Conservation (phyloP, 2,797 vertebrate species). For the Lophius americanus region DNA sequence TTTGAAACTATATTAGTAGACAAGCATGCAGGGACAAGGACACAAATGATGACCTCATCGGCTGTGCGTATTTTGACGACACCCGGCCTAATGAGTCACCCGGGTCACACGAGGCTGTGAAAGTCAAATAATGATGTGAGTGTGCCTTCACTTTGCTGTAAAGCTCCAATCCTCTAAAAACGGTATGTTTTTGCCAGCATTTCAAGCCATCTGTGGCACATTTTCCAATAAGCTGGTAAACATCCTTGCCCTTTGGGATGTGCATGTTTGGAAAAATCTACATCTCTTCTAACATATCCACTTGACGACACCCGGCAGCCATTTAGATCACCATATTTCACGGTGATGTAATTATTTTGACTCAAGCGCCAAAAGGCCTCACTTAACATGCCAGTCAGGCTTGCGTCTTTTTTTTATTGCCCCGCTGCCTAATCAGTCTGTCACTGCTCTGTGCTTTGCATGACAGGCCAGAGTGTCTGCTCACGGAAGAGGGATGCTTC, state of each 20-base stretch:
- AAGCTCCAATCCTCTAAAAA: neutral
- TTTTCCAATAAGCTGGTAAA: constrained; percentile 28
- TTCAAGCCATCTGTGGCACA: constrained; percentile 30
- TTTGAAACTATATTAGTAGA: too few species aligned
- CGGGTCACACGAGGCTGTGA: constrained; percentile 2
- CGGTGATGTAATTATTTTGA: constrained; percentile 71
- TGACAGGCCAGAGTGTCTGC: constrained; percentile 59
- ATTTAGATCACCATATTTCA: constrained; percentile 55
- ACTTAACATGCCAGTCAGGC: constrained; percentile 74
- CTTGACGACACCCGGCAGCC: constrained; percentile 47
- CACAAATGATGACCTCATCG: neutral
- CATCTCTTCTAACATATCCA: constrained; percentile 33
- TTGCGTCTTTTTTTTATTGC: constrained; percentile 51
- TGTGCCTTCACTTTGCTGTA: neutral
- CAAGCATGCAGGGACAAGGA: neutral
- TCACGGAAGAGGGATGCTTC: constrained; percentile 74
- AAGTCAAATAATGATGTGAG: neutral
- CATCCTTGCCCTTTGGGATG: constrained; percentile 19
- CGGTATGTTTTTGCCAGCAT: constrained; percentile 21
- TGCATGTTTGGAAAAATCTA: constrained; percentile 44
- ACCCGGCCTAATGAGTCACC: constrained; percentile 1
- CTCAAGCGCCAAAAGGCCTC: constrained; percentile 64
- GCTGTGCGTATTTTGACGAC: neutral
- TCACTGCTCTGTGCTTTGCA: constrained; percentile 66
- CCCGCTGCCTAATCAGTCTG: constrained; percentile 65